Conservation (phyloP, 2,113 vertebrate species). For the Elachura formosa region DNA sequence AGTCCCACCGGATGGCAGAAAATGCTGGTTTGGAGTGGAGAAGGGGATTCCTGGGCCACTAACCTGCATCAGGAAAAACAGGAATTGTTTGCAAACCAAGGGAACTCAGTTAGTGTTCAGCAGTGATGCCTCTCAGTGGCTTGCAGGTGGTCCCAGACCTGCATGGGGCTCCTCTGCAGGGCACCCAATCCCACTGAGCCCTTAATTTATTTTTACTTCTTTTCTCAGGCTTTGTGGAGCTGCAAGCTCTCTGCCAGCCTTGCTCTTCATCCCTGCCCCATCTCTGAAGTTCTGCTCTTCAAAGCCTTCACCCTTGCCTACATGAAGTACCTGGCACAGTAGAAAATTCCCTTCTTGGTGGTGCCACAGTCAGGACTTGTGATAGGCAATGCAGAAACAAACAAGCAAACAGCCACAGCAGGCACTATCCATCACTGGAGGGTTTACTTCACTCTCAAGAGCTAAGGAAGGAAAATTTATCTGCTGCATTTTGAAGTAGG, state of each 20-base stretch:
- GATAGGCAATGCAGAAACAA: background rate
- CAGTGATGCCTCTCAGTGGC: background rate
- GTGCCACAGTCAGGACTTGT: background rate
- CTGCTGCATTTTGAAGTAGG: background rate
- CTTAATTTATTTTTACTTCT: background rate
- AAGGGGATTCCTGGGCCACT: background rate
- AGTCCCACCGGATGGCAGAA: background rate
- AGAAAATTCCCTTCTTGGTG: background rate
- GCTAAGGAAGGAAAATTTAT: background rate
- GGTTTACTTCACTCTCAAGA: background rate
- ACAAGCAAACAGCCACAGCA: background rate
- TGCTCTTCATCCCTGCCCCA: background rate
- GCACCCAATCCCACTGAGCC: accelerated
- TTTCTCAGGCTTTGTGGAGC: background rate
- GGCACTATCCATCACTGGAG: background rate
- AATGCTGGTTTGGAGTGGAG: background rate
- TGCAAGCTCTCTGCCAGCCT: background rate
- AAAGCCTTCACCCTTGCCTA: background rate
- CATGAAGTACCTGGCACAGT: background rate
- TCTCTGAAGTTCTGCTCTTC: background rate
- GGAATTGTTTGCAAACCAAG: background rate
- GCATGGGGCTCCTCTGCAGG: background rate
- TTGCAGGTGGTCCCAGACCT: background rate
- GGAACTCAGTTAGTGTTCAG: background rate
- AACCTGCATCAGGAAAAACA: background rate